These are phyloP conservation scores for Apamea anceps DNA, from an alignment of 2,888 invertebrate species.

Conservation along the genomic window DNA sequence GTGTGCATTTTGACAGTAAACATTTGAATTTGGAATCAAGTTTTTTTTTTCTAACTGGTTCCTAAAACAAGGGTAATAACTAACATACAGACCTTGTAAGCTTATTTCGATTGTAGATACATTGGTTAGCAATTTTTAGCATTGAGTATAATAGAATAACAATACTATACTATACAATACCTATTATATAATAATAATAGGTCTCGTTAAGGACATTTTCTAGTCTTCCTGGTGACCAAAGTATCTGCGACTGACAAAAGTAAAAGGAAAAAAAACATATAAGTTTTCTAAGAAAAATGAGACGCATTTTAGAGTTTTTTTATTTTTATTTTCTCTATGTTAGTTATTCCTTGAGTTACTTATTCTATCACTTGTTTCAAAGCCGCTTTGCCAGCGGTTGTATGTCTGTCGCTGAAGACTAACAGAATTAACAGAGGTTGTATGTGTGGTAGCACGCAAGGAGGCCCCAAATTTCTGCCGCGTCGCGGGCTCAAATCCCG, in stretches of 20 bases:
- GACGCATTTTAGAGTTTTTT: background rate
- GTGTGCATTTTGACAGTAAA: background rate
- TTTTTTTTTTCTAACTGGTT: background rate
- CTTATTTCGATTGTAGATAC: background rate
- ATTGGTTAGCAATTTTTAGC: background rate
- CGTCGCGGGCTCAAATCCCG: conserved; percentile 97
- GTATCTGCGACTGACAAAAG: background rate
- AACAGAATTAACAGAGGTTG: conserved; percentile 76
- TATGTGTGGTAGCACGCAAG: conserved; percentile 89
- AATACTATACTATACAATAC: no score
- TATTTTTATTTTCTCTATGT: background rate
- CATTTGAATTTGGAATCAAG: background rate
- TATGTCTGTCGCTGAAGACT: conserved; percentile 45
- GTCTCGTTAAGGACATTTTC: background rate
- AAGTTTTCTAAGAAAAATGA: background rate
- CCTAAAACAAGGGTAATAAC: background rate
- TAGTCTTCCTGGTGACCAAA: background rate
- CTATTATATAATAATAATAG: no score
- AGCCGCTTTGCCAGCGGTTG: conserved; percentile 25
- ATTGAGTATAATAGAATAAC: background rate
- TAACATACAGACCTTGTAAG: background rate
- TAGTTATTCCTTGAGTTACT: background rate
- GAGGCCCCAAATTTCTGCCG: conserved; percentile 96
- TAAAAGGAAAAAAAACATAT: no score
- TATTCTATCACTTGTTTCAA: conserved; percentile 37